phyloP scores from a whole-genome alignment of 1,140 invertebrate genomes.

The Drosophila elegans region DNA sequence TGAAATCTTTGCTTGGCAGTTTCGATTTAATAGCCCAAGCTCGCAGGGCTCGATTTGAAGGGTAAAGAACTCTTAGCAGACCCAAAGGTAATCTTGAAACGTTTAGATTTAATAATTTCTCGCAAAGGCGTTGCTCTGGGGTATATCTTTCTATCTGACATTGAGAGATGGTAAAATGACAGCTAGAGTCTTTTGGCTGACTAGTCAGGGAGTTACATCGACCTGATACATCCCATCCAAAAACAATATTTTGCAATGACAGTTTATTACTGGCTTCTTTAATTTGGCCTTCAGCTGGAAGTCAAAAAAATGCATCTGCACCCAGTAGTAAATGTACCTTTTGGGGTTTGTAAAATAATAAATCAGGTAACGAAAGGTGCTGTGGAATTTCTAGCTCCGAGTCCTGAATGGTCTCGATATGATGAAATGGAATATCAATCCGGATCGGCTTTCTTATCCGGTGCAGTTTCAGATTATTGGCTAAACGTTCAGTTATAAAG shows the following conservation, averaged over 20 bases:
- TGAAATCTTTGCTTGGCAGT: too few species aligned
- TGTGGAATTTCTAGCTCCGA: not conserved
- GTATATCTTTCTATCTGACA: not conserved
- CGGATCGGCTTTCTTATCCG: not conserved
- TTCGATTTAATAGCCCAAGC: too few species aligned
- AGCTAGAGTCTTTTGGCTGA: constrained; percentile 1
- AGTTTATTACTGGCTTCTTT: not conserved
- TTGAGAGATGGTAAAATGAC: not conserved
- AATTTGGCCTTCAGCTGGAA: not conserved
- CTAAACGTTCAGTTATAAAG: not conserved
- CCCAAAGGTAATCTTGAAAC: not conserved
- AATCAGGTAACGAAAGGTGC: constrained; percentile 1
- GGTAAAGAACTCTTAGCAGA: not conserved
- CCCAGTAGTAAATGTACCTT: not conserved
- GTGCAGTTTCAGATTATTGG: not conserved
- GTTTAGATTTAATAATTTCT: not conserved
- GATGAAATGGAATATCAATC: not conserved
- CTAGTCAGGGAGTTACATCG: not conserved
- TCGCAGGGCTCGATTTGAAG: not conserved
- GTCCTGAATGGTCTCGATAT: not conserved
- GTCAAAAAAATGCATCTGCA: not conserved
- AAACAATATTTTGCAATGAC: not conserved
- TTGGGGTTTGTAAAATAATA: constrained; percentile 1
- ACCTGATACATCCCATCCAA: not conserved
- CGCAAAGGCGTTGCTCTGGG: not conserved